phyloP scores from a whole-genome alignment of 2,888 invertebrate species.

The Melieria picta region DNA sequence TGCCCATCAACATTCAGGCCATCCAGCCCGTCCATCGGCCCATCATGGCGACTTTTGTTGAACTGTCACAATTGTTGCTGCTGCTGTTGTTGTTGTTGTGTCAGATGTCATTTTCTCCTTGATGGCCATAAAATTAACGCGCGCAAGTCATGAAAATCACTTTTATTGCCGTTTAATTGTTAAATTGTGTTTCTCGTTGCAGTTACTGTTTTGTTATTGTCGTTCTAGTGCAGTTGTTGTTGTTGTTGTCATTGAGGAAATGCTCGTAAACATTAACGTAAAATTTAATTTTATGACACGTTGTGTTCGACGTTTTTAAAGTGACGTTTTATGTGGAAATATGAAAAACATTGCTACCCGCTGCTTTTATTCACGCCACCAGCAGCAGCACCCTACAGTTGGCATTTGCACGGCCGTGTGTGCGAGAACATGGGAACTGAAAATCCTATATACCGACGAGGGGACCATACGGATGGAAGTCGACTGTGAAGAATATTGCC shows the following conservation, averaged over 20 bases:
- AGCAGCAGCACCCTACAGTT: no score
- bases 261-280: constrained; percentile 39
- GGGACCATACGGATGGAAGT: no score
- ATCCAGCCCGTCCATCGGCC: no score
- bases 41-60: constrained; percentile 1
- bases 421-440: no score
- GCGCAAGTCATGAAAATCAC: constrained; percentile 47
- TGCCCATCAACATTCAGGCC: no score
- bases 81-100: constrained; percentile 8
- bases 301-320: constrained; percentile 32
- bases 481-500: no score
- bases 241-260: constrained; percentile 38
- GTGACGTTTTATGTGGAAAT: constrained; percentile 20
- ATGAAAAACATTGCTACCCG: no score
- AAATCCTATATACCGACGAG: no score
- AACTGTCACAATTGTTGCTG: background rate
- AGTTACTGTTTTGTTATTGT: constrained; percentile 21
- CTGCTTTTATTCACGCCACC: no score
- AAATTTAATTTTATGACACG: constrained; percentile 45
- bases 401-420: no score
- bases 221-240: constrained; percentile 19
- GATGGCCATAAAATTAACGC: constrained; percentile 34
- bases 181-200: constrained; percentile 49
- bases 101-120: constrained; percentile 30
- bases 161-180: constrained; percentile 60